Base-by-base conservation (phyloP, 2,113 vertebrate genomes). In the Addax nasomaculatus region DNA sequence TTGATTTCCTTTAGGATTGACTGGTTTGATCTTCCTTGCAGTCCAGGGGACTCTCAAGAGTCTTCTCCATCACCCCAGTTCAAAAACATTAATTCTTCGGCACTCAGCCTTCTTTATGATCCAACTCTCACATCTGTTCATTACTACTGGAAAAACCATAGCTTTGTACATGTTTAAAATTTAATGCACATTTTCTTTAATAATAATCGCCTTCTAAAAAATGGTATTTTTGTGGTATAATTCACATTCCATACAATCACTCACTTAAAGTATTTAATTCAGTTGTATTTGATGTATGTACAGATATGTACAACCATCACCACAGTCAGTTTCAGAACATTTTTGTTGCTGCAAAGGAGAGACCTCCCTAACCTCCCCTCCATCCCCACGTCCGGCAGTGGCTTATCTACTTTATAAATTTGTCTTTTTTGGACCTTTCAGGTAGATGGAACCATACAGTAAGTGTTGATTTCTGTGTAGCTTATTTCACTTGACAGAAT, bases 321-420 rank as follows among this genome's bases (percentile, higher is more conserved):
- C 21, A 51, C 11, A 4, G 55, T 85, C 25, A 7, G 39, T 23
- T 62, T 45, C 43, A 62, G 55, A 62, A 85, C 39, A 33, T 45
- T 33, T 62, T 62, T 33, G 17, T 62, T 12, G 43, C 84, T 21
- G 4, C 30, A 49, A 1, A 23, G n/a, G 58, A 64, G 57, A 85
- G 43, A 45, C 29, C n/a, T 70, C 47, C 13, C 14, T 53, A 29
- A 70, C 47, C 21, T 16, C 30, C 4, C 53, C 15, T 14, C 27
- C 36, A 12, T 29, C n/a, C 36, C 17, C 11, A 70, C 4, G 0
- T 70, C 39, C 0, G 2, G 57, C 17, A 47, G 3, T 19, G 4
- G 16, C n/a, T 53, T 17, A 29, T 49, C 15, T 70, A 2, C n/a
- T 39, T 12, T 25, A 53, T 29, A 17, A 3, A 36, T 49, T 21